phyloP scores from a whole-genome alignment of 2,113 vertebrate genomes.

The Lasiurus borealis region DNA sequence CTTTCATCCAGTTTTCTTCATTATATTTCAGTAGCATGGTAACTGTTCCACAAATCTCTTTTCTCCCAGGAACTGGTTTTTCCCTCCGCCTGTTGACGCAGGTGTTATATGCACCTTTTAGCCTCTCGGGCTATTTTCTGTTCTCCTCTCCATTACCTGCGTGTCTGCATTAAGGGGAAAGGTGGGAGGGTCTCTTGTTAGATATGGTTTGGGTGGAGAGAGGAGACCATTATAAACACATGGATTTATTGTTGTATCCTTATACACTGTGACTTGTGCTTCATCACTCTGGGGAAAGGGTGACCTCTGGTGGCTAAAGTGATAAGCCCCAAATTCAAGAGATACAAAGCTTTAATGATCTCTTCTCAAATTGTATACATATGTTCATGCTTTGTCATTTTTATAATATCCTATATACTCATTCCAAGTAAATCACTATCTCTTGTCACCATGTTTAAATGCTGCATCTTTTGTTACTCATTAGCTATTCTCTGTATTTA shows the following conservation, averaged over 20 bases:
- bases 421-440: not conserved
- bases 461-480: not conserved
- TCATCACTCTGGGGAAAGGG: conserved; percentile 55
- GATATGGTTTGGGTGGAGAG: not conserved
- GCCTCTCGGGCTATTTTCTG: not conserved
- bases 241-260: not conserved
- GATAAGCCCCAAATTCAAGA: not conserved
- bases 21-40: not conserved
- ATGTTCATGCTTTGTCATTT: not conserved
- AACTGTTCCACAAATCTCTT: not conserved
- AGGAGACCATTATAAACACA: not conserved
- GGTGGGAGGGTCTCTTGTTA: not conserved
- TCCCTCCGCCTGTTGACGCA: not conserved
- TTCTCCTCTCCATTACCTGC: not conserved
- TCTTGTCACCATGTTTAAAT: not conserved
- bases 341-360: not conserved
- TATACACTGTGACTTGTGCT: not conserved
- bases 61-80: not conserved
- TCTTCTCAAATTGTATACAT: not conserved
- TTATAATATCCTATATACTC: too few relatives aligned
- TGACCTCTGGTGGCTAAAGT: conserved; percentile 76
- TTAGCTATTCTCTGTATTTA: not conserved
- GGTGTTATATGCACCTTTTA: not conserved
- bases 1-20: not conserved
- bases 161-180: not conserved